Evolutionary conservation across 2,797 vertebrate species (phyloP), one percentile per base, ranked within the genome.

Genomic region (Pampus argenteus): DNA sequence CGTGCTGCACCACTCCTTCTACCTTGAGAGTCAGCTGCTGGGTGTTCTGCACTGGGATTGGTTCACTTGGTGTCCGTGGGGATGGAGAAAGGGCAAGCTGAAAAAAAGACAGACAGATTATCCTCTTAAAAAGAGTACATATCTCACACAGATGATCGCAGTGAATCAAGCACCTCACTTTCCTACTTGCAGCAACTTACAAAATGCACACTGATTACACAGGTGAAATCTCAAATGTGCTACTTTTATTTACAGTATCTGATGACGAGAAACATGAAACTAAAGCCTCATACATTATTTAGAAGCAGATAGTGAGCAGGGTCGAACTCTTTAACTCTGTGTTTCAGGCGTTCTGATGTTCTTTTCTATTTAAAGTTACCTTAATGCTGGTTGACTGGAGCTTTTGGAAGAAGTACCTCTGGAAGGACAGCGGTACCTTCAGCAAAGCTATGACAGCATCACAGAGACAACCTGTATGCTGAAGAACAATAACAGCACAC

Each of bases 321-420:
- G 0, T 3, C 1, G 18, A 38, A 22, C 25, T 31, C 25, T 2
- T 6, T 64, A 17, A 28, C 23, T 59, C n/a, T 25, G 40, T n/a
- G 56, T 44, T 44, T 48, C 4, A 44, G 8, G 29, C n/a, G n/a
- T 47, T 52, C 54, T 34, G 26, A 18, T 47, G 17, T 15, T 4
- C 3, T 47, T 50, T 26, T 71, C 26, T 52, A 14, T 31, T 60
- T 31, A 7, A 28, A 40, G 17, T 88, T 92, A 76, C 98, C 95
- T 99, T 99, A 74, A 99, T 99, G 86, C 98, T 99, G 67, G 98
- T 99, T 50, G 98, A 98, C 71, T 99, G 98, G 38, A 99, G 95
- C 87, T 99, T 99, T 78, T 99, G 98, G 92, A 99, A 99, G 75
- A 99, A 99, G 81, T 99, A 98, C 73, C 98, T 96, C 91, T 99